Conservation (phyloP, 2,113 vertebrate genomes). For the Hymenochirus boettgeri region DNA sequence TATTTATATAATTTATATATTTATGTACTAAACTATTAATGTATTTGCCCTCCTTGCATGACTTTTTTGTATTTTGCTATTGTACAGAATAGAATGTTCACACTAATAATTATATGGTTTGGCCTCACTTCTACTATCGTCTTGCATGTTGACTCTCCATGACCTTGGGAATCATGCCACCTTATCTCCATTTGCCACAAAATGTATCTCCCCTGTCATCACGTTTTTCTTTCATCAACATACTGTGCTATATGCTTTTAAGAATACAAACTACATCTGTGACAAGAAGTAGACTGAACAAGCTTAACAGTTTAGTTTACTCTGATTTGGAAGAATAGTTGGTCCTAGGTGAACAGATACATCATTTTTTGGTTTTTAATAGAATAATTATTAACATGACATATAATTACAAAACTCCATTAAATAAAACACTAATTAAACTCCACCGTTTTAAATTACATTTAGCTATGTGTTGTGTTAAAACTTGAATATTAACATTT, state of each 20-base stretch:
- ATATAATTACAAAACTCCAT: no score
- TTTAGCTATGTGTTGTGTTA: no score
- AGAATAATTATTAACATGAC: no score
- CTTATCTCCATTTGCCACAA: constrained; percentile 38
- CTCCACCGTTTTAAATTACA: no score
- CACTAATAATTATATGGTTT: constrained; percentile 6
- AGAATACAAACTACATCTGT: constrained; percentile 14
- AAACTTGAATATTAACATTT: no score
- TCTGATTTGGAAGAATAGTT: not conserved
- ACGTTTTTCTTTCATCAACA: constrained; percentile 37
- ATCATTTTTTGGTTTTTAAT: no score
- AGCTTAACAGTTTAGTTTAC: not conserved
- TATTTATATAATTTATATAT: no score
- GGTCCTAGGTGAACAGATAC: no score
- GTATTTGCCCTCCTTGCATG: no score
- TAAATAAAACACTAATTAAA: no score
- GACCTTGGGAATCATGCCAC: constrained; percentile 34
- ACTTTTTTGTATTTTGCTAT: no score
- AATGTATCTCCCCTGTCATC: constrained; percentile 39
- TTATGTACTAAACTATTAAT: no score
- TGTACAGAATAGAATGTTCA: constrained; percentile 2
- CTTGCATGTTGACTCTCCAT: constrained; percentile 21
- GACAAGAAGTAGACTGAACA: constrained; percentile 16
- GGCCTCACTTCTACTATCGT: constrained; percentile 30
- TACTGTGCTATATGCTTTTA: constrained; percentile 14